Evolutionary conservation across 2,888 invertebrate genomes (phyloP).

Genomic region (Lepidonotus clava): DNA sequence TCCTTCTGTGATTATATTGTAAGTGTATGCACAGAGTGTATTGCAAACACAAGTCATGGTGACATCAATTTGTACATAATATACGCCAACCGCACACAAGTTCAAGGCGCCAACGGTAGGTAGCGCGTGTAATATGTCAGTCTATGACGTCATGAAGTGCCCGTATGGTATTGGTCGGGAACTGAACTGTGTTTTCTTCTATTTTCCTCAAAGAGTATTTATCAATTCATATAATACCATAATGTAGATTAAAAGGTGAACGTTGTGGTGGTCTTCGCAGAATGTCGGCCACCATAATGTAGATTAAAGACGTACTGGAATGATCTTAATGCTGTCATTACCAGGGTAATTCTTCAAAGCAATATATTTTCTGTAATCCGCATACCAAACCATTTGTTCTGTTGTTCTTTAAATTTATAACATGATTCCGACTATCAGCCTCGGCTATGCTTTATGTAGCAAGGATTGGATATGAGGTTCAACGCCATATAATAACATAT

Average conservation of each 20-base stretch:
- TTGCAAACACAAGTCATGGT: slow-evolving; percentile 14
- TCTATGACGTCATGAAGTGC: slow-evolving; percentile 32
- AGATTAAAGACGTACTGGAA: no score
- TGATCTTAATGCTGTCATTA: not conserved
- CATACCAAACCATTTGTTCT: slow-evolving; percentile 15
- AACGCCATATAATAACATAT: no score
- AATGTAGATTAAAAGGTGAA: not conserved
- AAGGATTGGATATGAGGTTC: no score
- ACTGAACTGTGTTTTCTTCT: slow-evolving; percentile 5
- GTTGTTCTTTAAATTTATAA: not conserved
- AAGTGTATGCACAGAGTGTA: slow-evolving; percentile 10
- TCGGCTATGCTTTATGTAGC: no score
- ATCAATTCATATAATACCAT: not conserved
- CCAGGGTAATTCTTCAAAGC: slow-evolving; percentile 37
- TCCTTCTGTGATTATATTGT: slow-evolving; percentile 22
- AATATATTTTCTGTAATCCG: slow-evolving; percentile 45
- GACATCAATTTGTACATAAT: not conserved
- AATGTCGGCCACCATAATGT: no score
- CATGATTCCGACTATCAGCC: no score
- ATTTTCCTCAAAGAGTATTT: slow-evolving; percentile 31
- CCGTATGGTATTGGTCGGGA: not conserved
- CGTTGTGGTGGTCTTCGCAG: no score
- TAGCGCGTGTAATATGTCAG: not conserved
- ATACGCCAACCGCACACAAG: not conserved
- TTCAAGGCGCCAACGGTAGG: not conserved